phyloP scores from a whole-genome alignment of 2,113 vertebrate species.

The Morone saxatilis region DNA sequence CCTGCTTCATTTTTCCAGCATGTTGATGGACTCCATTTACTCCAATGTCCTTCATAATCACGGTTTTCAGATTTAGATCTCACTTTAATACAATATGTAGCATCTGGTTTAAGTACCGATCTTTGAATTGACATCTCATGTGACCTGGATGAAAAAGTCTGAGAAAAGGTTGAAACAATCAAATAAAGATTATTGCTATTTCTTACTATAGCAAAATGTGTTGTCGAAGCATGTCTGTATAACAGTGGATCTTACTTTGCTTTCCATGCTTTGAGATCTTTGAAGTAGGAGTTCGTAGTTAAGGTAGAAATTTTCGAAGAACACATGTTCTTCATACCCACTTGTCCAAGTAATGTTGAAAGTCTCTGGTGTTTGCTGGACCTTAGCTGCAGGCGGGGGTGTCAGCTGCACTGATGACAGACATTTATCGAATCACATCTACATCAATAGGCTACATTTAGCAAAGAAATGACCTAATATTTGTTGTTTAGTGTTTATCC shows the following conservation, averaged over 20 bases:
- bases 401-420: constrained; percentile 70
- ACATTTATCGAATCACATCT: constrained; percentile 11
- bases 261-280: background rate
- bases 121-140: rapidly evolving
- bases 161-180: background rate
- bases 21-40: constrained; percentile 49
- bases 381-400: constrained; percentile 27
- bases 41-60: rapidly evolving
- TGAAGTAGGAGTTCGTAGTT: constrained; percentile 35
- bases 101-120: background rate
- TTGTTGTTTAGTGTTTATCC: background rate
- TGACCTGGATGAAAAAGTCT: rapidly evolving
- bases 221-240: background rate
- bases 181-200: background rate
- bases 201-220: background rate
- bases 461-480: background rate
- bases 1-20: constrained; percentile 26
- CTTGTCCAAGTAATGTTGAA: constrained; percentile 64
- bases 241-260: constrained; percentile 26
- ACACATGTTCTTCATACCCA: background rate
- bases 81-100: constrained; percentile 51
- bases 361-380: constrained; percentile 13
- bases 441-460: background rate
- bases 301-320: rapidly evolving
- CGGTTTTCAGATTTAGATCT: rapidly evolving